Evolutionary conservation across 2,888 invertebrate species (phyloP), one percentile per base, ranked within the genome.

Genomic region (Selenia dentaria): DNA sequence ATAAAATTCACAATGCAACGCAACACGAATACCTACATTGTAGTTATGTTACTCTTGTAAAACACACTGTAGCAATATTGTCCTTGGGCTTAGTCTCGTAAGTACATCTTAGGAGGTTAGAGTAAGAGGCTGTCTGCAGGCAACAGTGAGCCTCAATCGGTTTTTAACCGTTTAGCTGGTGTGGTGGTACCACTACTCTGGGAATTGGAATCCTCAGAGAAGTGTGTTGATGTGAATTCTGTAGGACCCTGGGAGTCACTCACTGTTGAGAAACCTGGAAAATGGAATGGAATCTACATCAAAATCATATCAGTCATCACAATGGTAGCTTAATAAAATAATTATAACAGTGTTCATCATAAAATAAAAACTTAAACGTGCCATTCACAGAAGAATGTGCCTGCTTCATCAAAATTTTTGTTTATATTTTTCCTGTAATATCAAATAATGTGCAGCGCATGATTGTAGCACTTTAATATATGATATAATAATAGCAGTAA

Each of bases 201-300:
- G 0, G 96, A 97, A 86, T 97, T 97, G 6, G 97, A 97, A 77
- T 97, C 97, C 82, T 97, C 97, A 0, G 96, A 97, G 79, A 97
- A 97, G 57, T 96, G 95, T 11, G 94, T 93, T n/a, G 96, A 96
- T 46, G 96, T 95, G 70, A 95, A 95, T 57, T 97, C 96, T 16
- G 96, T 96, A 1, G 96, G 94, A 9, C 96, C 97, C 83, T 97
- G 97, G 0, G 96, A 96, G 82, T 97, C 97, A 75, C 97, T 97
- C 4, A 96, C 96, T 59, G 96, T 96, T 10, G 97, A 97, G 79
- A 97, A 97, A 91, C 96, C 96, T 97, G 79, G 2, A 6, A 87
- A 83, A 18, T n/a, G n/a, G n/a, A n/a, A n/a, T n/a, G n/a, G n/a
- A n/a, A n/a, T n/a, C n/a, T n/a, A n/a, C n/a, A n/a, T n/a, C n/a